phyloP scores from a whole-genome alignment of 2,113 vertebrate species.

The Varanus salvator region DNA sequence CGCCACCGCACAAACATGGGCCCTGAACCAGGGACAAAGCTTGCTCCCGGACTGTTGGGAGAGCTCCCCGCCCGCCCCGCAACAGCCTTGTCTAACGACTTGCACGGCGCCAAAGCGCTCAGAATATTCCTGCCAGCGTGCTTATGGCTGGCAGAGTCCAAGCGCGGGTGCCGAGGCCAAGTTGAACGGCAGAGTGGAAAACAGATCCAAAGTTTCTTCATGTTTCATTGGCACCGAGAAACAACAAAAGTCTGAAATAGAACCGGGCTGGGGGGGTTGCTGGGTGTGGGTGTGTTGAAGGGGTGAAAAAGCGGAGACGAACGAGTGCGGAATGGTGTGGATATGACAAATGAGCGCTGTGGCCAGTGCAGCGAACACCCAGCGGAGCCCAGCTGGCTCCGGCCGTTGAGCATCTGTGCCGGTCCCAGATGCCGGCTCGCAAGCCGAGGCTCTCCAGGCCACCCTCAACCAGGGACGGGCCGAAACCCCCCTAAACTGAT shows the following conservation, averaged over 20 bases:
- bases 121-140: neutral
- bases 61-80: rapidly evolving
- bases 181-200: neutral
- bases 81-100: neutral
- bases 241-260: neutral
- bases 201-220: neutral
- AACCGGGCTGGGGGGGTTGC: neutral
- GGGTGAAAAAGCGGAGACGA: too few relatives aligned
- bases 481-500: neutral
- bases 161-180: neutral
- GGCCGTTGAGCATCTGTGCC: neutral
- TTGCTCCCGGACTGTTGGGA: neutral
- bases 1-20: neutral
- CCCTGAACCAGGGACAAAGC: neutral
- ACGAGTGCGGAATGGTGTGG: too few relatives aligned
- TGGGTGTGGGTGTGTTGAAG: neutral
- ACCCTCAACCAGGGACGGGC: neutral
- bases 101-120: neutral
- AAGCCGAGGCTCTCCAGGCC: neutral
- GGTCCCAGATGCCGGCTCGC: neutral
- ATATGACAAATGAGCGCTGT: neutral
- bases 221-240: neutral
- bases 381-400: too few relatives aligned
- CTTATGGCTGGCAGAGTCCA: neutral
- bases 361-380: too few relatives aligned